Base-by-base conservation (phyloP, 2,888 invertebrate species). In the Scaeva pyrastri region DNA sequence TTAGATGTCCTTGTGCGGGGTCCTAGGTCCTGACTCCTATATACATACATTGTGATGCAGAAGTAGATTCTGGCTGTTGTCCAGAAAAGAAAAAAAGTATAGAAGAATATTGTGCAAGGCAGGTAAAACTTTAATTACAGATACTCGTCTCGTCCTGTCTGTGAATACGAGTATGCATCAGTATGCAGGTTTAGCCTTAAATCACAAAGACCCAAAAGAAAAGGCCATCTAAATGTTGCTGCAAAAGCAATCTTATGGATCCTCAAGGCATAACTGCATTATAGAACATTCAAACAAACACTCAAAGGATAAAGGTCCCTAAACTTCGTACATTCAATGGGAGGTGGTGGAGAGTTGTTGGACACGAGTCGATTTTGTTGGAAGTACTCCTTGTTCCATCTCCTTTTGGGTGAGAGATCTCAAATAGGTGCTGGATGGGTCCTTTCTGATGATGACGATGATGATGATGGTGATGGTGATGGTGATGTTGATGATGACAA, bases 41-140 rank as follows among this genome's bases (percentile, higher is more conserved):
- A n/a, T n/a, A n/a, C n/a, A n/a, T n/a, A n/a, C n/a, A n/a, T n/a
- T n/a, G n/a, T n/a, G n/a, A n/a, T n/a, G n/a, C n/a, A n/a, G n/a
- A n/a, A n/a, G n/a, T 31, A 31, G 31, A 31, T 31, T 31, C 31
- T 31, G 58, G 36, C 21, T 50, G 12, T 39, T 14, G 60, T 62
- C 50, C 48, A 52, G 52, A 23, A 68, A 56, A n/a, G 31, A 52
- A 7, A 31, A n/a, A 55, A 0, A 43, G 14, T 5, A 48, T 0
- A 48, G 10, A 55, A 36, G 8, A 74, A 68, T 55, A 71, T 64
- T 64, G 8, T 36, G 6, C 58, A 62, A 73, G 81, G 68, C 77
- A 55, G 80, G 80, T 80, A 48, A 76, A 81, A 85, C 66, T 85
- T 85, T 81, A 85, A 77, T 80, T 85, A 73, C 73, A 80, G 12